Base-by-base conservation (phyloP, 2,888 invertebrate species). In the Achlya flavicornis region DNA sequence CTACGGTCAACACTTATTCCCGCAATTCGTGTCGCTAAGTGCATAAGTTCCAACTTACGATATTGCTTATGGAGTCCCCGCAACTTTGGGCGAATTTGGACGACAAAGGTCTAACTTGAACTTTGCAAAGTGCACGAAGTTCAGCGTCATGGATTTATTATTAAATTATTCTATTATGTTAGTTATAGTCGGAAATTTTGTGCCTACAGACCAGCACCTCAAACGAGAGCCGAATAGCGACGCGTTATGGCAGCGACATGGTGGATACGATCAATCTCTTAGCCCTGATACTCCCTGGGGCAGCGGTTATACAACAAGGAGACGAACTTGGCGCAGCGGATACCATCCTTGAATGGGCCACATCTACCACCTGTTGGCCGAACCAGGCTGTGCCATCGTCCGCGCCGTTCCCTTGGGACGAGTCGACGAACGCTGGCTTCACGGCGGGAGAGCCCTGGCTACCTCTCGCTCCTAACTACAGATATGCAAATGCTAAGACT, bases 281-380 rank as follows among this genome's bases (percentile, higher is more conserved):
- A 61, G 91, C 95, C 4, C 88, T 97, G 53, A 89, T 96, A 0
- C 87, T 98, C 33, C 97, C 97, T 0, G 98, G 98, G 32, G 95
- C 96, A 0, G 94, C 95, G 0, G 92, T 97, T 35, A 95, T 96
- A 32, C 97, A 97, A 81, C 97, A 98, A 84, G 97, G 97, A 12
- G 97, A 97, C 73, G 97, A 97, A 77, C 94, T 97, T 1, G 97
- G 96, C 1, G 81, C 84, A 0, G 88, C 89, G 0, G 93, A 93
- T 64, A 83, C 96, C 91, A 95, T 95, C 93, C 80, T 94, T 74
- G 79, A 87, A 77, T 84, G 92, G 95, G 76, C 86, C 68, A 66
- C 87, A 71, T 87, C 59, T 71, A 93, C 66, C 85, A 94, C 77
- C 84, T 94, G 85, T 86, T 96, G 89, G 88, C 85, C 96, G 86